Evolutionary conservation across 2,797 vertebrate species (phyloP), one percentile per base, ranked within the genome.

Genomic region (Knipowitschia caucasica): DNA sequence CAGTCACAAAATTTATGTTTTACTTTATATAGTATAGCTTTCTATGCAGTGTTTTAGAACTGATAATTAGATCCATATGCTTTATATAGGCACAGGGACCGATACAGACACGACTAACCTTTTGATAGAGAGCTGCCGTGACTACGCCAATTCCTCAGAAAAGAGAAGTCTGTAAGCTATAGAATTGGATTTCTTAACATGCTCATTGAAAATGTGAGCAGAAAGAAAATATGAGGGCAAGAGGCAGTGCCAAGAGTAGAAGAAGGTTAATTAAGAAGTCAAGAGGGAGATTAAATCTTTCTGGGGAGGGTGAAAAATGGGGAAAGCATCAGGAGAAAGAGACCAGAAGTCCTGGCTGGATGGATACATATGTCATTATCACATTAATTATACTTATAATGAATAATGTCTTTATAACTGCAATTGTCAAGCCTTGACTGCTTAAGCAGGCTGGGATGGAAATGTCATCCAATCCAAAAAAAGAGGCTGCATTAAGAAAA

Each of bases 211-310:
- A 54, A 66, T 62, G 55, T 71, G 59, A 43, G 51, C 64, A 61
- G 70, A 64, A 54, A 35, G 34, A 68, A 44, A 73, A 61, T 65
- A 38, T 64, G 49, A 67, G 62, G 33, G 50, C n/a, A 53, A 18
- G 17, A n/a, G 52, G 56, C 54, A 42, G 53, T 50, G 62, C 62
- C 47, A 67, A 44, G 53, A 62, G 63, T 67, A 56, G 40, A 59
- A 62, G 39, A 44, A 62, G 67, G 62, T 70, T 81, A 64, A 78
- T 73, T 54, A 62, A 67, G 24, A 57, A 76, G 69, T 73, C 55
- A 51, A 33, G 44, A 11, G 53, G 23, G 50, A 59, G 60, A 83
- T 77, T 53, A 49, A 64, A 79, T 71, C 49, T 53, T 70, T 66
- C 54, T 61, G 43, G 40, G 66, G 68, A 68, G 45, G 17, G 21